Base-by-base conservation (phyloP, 2,888 invertebrate species). In the Crepidodera aurea region DNA sequence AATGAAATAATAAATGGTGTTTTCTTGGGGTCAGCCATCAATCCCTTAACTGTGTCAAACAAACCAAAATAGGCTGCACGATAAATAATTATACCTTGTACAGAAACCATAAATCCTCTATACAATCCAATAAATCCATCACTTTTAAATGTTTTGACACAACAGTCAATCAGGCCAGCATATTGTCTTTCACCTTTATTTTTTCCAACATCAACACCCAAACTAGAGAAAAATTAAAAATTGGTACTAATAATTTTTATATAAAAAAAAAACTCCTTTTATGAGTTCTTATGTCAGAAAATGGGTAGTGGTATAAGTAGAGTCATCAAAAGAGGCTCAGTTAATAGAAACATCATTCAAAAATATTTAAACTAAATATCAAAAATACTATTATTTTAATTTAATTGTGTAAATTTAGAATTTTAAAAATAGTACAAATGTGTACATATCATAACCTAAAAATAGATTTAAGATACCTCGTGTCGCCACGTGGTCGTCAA, bases 51-150 rank as follows among this genome's bases (percentile, higher is more conserved):
- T 12, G 88, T 89, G 75, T 89, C 88, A 75, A 86, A 83, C 66
- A 85, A 83, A 61, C 89, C 88, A 77, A 89, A 89, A 78, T 88
- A 89, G 57, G 87, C 82, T 22, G 88, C 88, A 71, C 87, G 82
- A 78, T 89, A 89, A 73, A 89, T 87, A 74, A 88, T 82, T 68
- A 87, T 87, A 68, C 88, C 88, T 76, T 88, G 88, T 42, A 88
- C 88, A 60, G 88, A 88, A 25, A 89, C 88, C 65, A 79, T 79
- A 76, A 89, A 88, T 22, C 89, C 88, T 74, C 87, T 81, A 80
- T 90, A 90, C 59, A 88, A 79, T 58, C 89, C 89, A 51, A 83
- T 74, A 13, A 84, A 69, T 46, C 88, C 88, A 76, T 89, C 88
- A 42, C 83, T 78, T 77, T 85, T 86, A 51, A 81, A 64, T 1